phyloP scores from a whole-genome alignment of 2,113 vertebrate genomes.

The Herpailurus yagouaroundi region DNA sequence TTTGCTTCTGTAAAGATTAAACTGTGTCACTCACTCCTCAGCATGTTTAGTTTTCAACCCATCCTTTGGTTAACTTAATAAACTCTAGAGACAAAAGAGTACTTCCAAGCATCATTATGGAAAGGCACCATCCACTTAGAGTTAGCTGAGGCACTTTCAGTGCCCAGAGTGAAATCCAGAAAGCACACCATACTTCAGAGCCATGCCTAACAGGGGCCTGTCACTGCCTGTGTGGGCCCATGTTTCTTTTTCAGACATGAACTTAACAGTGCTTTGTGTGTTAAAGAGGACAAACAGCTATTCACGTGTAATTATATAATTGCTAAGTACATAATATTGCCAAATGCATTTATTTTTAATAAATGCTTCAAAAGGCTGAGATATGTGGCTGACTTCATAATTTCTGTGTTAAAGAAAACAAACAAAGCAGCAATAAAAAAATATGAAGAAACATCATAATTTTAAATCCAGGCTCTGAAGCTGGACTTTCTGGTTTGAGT shows the following conservation, averaged over 20 bases:
- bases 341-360: background rate
- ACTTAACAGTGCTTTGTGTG: background rate
- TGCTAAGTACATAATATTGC: background rate
- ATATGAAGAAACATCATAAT: background rate
- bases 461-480: background rate
- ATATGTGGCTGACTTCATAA: background rate
- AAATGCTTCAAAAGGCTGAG: background rate
- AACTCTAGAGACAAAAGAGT: background rate
- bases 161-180: background rate
- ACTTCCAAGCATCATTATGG: background rate
- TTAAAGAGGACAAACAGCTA: background rate
- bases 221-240: background rate
- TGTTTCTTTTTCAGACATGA: background rate
- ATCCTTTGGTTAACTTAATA: background rate
- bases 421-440: background rate
- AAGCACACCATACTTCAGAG: background rate
- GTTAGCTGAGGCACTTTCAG: background rate
- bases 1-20: background rate
- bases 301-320: background rate
- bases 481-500: background rate
- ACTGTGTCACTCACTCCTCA: background rate
- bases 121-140: background rate
- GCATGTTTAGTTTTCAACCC: background rate
- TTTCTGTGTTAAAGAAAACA: conserved; percentile 21
- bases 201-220: background rate